Evolutionary conservation across 1,140 invertebrate genomes (phyloP).

Genomic region (Drosophila arizonae): DNA sequence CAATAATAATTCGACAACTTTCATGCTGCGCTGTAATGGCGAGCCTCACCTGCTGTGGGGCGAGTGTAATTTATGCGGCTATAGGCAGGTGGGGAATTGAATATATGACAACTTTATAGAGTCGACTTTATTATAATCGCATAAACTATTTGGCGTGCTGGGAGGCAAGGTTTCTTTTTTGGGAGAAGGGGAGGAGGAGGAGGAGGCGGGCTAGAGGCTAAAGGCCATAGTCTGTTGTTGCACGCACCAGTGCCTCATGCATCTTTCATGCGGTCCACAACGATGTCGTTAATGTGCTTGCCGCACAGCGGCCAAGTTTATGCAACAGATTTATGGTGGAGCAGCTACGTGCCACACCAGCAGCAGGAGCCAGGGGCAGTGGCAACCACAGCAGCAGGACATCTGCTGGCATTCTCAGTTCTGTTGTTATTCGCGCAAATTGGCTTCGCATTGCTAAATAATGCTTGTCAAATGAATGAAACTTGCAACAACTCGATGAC

Average conservation of each 20-base stretch:
- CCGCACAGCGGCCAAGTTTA: constrained; percentile 52
- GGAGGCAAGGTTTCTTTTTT: constrained; percentile 8
- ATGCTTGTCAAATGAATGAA: constrained; percentile 41
- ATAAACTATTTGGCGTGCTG: constrained; percentile 70
- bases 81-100: constrained; percentile 62
- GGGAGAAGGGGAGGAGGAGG: too few relatives aligned
- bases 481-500: constrained; percentile 29
- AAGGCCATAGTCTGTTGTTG: constrained; percentile 28
- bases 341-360: constrained; percentile 58
- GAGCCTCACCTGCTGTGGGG: neutral
- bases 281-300: constrained; percentile 58
- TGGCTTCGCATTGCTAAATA: constrained; percentile 45
- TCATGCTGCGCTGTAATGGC: constrained; percentile 3
- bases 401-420: constrained; percentile 44
- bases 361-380: neutral
- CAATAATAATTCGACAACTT: constrained; percentile 32
- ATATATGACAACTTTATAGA: constrained; percentile 79
- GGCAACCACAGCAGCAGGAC: constrained; percentile 11
- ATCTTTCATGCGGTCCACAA: constrained; percentile 64
- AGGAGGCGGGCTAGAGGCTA: too few relatives aligned
- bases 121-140: constrained; percentile 79
- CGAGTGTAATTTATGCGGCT: constrained; percentile 66
- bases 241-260: constrained; percentile 57
- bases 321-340: constrained; percentile 75
- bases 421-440: constrained; percentile 35